Base-by-base conservation (phyloP, 92 coral and sea anemone species). In the Zoanthus sansibaricus region DNA sequence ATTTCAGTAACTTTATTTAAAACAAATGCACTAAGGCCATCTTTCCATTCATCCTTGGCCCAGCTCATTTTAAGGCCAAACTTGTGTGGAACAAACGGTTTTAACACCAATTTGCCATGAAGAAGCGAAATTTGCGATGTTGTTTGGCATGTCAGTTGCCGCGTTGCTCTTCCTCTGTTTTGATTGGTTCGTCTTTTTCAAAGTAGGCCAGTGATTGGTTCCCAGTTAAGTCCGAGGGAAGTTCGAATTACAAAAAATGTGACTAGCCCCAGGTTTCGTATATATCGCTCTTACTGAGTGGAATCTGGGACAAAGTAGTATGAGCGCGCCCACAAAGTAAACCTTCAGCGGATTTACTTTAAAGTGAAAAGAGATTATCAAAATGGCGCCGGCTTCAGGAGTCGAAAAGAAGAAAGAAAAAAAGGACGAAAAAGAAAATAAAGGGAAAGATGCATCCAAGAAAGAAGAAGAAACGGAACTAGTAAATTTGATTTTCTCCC, bases 331-430 rank as follows among this genome's bases (percentile, higher is more conserved):
- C 42, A 33, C 42, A 33, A 33, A 33, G 3, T 33, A 33, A 3
- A 33, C 42, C 2, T 33, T 33, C 42, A 33, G 42, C 42, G 42
- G 42, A 33, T 33, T 33, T 33, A 33, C 42, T 33, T 3, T 1
- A 33, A 33, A 33, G 42, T 33, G 42, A 49, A 49, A 58, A 14
- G 17, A 6, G n/a, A 58, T 2, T 75, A 91, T 89, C 95, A 97
- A 97, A 91, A 97, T 97, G 99, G 99, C 99, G 97, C 99, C 99
- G 92, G 93, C 94, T 73, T 93, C 97, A 73, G 98, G 89, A 84
- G 89, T 87, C 86, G 95, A 89, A 79, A 90, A 90, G 75, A 91
- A 96, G 87, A 86, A 89, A 67, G 93, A 91, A 67, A 89, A 92
- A 90, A 89, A 83, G 25, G 91, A 94, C 10, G 85, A 89, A 11